These are phyloP conservation scores for Gorsachius goisagi DNA, from an alignment of 2,113 vertebrate genomes.

Conservation along the genomic window DNA sequence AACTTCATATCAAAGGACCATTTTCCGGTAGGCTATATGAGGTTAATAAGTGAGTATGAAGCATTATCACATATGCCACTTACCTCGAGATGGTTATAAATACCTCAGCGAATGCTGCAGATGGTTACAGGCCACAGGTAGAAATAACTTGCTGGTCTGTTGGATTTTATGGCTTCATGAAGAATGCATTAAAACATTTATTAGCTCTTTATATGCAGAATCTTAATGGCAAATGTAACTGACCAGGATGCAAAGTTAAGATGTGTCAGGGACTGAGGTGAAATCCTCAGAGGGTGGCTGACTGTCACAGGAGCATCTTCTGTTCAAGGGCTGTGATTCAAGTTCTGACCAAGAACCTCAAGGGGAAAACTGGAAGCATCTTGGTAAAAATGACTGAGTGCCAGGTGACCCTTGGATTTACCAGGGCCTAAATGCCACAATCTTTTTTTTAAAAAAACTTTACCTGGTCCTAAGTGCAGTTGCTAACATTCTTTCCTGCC, in stretches of 20 bases:
- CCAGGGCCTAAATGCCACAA: neutral
- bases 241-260: neutral
- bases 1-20: neutral
- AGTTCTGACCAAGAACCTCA: neutral
- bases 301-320: neutral
- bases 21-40: neutral
- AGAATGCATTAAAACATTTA: neutral
- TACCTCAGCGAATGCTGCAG: neutral
- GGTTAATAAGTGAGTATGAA: neutral
- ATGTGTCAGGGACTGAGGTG: neutral
- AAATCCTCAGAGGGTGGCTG: neutral
- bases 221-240: neutral
- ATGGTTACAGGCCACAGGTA: neutral
- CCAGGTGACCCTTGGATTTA: neutral
- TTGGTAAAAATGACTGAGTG: neutral
- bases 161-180: neutral
- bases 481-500: neutral
- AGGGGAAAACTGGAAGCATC: neutral
- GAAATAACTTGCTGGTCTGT: neutral
- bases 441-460: neutral
- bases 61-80: neutral
- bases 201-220: neutral
- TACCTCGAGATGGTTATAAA: neutral
- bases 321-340: neutral
- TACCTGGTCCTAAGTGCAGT: neutral